A percentile compares a stretch with the other conserved stretches of the same genome.
These are phyloP conservation scores for Lepidocyrtoides sp. DNA, from an alignment of 2,888 invertebrate species.

Conservation along the genomic window DNA sequence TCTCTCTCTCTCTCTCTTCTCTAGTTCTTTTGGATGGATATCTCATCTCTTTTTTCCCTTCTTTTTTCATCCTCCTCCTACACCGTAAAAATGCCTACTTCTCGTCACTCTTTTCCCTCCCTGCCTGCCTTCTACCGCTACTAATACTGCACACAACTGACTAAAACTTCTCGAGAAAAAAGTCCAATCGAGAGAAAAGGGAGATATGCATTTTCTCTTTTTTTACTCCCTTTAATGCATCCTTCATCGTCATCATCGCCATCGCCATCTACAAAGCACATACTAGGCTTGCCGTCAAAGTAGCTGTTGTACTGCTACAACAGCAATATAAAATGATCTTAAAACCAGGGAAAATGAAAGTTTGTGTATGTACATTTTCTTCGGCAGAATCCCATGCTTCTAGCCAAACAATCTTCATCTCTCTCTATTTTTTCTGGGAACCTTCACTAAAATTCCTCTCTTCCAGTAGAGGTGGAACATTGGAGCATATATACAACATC, in stretches of 20 bases:
- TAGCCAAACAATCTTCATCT: constrained; percentile 56
- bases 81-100: constrained; percentile 28
- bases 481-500: too few relatives aligned
- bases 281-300: neutral
- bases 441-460: constrained; percentile 13
- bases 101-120: neutral
- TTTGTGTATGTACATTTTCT: constrained; percentile 27
- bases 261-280: neutral
- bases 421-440: constrained; percentile 25
- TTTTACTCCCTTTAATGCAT: constrained; percentile 38
- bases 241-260: constrained; percentile 12
- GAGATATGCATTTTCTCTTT: constrained; percentile 45
- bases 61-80: neutral
- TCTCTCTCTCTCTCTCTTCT: neutral
- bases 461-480: neutral
- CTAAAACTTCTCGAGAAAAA: neutral
- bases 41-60: constrained; percentile 4
- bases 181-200: constrained; percentile 13
- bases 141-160: neutral
- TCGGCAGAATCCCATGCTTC: constrained; percentile 48
- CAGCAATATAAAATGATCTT: neutral
- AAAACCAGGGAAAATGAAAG: neutral
- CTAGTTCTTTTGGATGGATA: constrained; percentile 24
- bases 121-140: neutral
- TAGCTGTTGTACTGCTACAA: neutral